Evolutionary conservation across 64 coral and sea anemone species (phyloP).

Genomic region (Platygyra sinensis): DNA sequence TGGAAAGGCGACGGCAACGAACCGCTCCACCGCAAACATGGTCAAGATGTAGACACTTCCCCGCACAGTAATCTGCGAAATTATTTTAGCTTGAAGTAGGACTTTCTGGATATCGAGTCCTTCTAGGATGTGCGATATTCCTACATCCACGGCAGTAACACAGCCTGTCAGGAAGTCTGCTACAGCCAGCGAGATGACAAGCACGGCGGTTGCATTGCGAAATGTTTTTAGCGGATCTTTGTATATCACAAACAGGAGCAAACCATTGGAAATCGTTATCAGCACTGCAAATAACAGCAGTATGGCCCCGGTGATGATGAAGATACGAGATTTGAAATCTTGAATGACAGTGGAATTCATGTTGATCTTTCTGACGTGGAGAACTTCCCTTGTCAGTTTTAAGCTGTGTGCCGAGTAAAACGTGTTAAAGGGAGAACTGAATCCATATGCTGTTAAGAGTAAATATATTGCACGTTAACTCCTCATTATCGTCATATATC

Average conservation of each 20-base stretch:
- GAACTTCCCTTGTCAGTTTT: not conserved
- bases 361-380: conserved; percentile 30
- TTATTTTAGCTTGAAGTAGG: conserved; percentile 38
- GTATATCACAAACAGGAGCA: no score
- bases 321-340: no score
- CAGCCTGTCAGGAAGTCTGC: conserved; percentile 50
- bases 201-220: no score
- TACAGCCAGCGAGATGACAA: no score
- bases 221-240: no score
- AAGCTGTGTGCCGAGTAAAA: not conserved
- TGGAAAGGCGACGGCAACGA: conserved; percentile 49
- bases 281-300: no score
- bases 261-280: no score
- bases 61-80: conserved; percentile 54
- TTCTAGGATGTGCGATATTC: conserved; percentile 36
- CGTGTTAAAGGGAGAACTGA: not conserved
- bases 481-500: not conserved
- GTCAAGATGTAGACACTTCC: conserved; percentile 27
- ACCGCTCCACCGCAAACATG: no score
- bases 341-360: no score
- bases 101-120: conserved; percentile 1
- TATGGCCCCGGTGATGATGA: no score
- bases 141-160: conserved; percentile 47
- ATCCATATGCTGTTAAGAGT: not conserved
- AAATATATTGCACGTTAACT: no score